Evolutionary conservation across 1,140 invertebrate species (phyloP).

Genomic region (Andricus grossulariae): DNA sequence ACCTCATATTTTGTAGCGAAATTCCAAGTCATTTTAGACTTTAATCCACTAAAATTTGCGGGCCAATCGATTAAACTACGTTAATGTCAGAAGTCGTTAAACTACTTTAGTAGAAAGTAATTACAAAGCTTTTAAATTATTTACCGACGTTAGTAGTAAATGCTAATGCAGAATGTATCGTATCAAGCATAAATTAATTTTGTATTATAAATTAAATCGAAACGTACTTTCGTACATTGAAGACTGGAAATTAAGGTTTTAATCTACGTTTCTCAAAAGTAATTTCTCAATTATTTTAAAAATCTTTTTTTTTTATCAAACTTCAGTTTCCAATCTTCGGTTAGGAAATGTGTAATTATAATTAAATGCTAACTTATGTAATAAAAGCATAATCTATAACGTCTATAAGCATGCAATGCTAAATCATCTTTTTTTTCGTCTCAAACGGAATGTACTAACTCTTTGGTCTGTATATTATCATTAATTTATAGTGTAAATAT

Average conservation of each 20-base stretch:
- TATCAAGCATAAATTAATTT: not conserved
- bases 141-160: conserved; percentile 21
- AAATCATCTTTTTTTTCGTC: not conserved
- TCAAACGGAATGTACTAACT: conserved; percentile 9
- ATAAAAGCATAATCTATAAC: conserved; percentile 9
- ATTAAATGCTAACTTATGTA: conserved; percentile 27
- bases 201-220: not conserved
- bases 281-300: not conserved
- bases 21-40: conserved; percentile 19
- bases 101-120: not conserved
- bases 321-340: not conserved
- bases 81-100: not conserved
- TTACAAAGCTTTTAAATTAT: conserved; percentile 25
- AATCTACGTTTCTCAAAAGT: too few species aligned
- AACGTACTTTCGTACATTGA: too few species aligned
- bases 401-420: conserved; percentile 10
- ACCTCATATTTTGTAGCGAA: conserved; percentile 3
- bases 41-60: not conserved
- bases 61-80: not conserved
- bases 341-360: conserved; percentile 3
- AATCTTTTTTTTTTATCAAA: not conserved
- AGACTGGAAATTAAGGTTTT: too few species aligned
- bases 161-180: not conserved
- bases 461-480: conserved; percentile 44
- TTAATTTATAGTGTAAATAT: conserved; percentile 52